Conservation (phyloP, 2,113 vertebrate species). For the Atherinomorus stipes region DNA sequence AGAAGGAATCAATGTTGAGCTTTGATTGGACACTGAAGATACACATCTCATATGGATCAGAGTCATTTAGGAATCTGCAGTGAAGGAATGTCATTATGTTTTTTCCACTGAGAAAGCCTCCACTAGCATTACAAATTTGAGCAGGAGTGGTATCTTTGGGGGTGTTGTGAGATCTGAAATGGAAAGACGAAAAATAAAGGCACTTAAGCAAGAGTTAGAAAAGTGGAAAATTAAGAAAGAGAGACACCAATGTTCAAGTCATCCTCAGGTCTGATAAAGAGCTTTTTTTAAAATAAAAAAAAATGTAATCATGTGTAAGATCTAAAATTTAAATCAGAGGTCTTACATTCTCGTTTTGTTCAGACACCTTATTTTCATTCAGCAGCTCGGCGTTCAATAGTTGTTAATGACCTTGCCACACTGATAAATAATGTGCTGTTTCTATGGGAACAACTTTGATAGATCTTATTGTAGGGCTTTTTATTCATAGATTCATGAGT, state of each 20-base stretch:
- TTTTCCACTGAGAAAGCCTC: slow-evolving; percentile 27
- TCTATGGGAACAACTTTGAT: slow-evolving; percentile 51
- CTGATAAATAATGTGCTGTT: slow-evolving; percentile 31
- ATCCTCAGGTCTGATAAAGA: no score
- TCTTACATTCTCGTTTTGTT: background rate
- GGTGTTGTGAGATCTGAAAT: background rate
- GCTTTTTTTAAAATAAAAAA: no score
- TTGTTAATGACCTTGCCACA: slow-evolving; percentile 17
- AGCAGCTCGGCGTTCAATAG: background rate
- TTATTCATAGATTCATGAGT: slow-evolving; percentile 14
- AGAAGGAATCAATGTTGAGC: slow-evolving; percentile 60
- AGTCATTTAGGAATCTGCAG: slow-evolving; percentile 46
- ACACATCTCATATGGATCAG: slow-evolving; percentile 60
- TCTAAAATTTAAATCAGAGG: no score
- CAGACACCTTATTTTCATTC: slow-evolving; percentile 5
- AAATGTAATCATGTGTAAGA: no score
- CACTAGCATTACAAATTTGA: background rate
- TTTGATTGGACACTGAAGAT: slow-evolving; percentile 69
- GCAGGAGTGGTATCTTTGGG: background rate
- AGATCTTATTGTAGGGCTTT: background rate
- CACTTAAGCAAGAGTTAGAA: background rate
- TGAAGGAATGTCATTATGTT: slow-evolving; percentile 12
- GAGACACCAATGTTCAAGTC: no score
- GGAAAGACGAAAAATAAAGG: background rate
- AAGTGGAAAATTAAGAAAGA: background rate